Base-by-base conservation (phyloP, 2,113 vertebrate genomes). In the Anoplopoma fimbria region DNA sequence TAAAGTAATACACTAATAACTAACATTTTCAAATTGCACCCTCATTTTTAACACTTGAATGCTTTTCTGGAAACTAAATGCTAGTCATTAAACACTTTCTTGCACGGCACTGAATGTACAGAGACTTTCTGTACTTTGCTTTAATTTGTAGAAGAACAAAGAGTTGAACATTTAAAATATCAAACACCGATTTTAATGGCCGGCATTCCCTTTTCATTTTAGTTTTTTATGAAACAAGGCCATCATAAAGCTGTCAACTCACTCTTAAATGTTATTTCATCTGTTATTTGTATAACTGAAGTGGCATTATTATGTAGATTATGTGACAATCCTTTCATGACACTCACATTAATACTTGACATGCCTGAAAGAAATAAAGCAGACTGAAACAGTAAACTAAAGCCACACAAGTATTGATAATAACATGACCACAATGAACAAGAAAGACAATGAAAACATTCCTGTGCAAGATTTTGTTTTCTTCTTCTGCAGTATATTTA, bases 311-410 rank as follows among this genome's bases (percentile, higher is more conserved):
- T 38, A 69, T 73, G 63, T 89, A 79, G 34, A 87, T 63, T 77
- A 67, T 83, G 74, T 90, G 91, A 93, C 87, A 93, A 91, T 93
- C 87, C 4, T 81, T 76, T 36, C 72, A 77, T 83, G 67, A 69
- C 34, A 17, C 69, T 75, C 23, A 84, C 60, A 34, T 67, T 33
- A 60, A 47, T 40, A 34, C 1, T 53, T 38, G 21, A 63, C 36
- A 64, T 64, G 42, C 63, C 12, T 61, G 29, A 83, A 69, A 36
- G 47, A 77, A 77, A 65, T 29, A 23, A 58, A 75, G 27, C 4
- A 49, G 53, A 77, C 14, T 38, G 21, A 69, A 87, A 67, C 67
- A 68, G 21, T 69, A 85, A 84, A 62, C 29, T 34, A 15, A 69
- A 71, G 36, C 40, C 53, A 78, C 67, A 34, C 73, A 47, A 65